Base-by-base conservation (phyloP, 2,113 vertebrate species). In the Lophura nycthemera region DNA sequence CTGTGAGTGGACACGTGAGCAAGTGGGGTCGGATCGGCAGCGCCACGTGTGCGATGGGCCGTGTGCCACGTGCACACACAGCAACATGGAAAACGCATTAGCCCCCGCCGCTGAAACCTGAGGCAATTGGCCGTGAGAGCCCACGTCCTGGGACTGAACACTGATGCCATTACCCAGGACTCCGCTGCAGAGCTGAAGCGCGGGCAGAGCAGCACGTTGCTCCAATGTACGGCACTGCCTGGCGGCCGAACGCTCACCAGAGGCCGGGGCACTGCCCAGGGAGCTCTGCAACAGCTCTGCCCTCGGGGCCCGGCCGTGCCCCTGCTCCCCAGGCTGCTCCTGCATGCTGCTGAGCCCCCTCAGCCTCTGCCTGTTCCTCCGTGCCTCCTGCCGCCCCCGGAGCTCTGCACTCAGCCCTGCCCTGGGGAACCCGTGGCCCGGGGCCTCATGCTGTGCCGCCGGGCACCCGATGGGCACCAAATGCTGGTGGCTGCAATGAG, bases 11-110 rank as follows among this genome's bases (percentile, higher is more conserved):
- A 27, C 87, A 12, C 8, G 19, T 60, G 74, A 69, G 61, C 32
- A 59, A 20, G 75, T 42, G 82, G 5, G 13, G 18, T 9, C 20
- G 40, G 0, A 3, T 43, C 13, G 79, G 82, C 0, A 3, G 91
- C 74, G 42, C 78, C 92, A 8, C 34, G 24, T 5, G 6, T 69
- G 92, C 77, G 88, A 15, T 4, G 15, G 84, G 72, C 4, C 47
- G 76, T 60, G 52, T 16, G 85, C 93, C 95, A 83, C 56, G 69
- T 94, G 96, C 56, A 5, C 64, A 54, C 79, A 34, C 60, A 0
- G 15, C 85, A 38, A 96, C 96, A 95, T 60, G 92, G 95, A 94
- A 96, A 96, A 93, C 76, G 77, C 96, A 95, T 96, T 88, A 95
- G 85, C 76, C 73, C 76, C 88, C 76, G 5, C 86, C 2, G 18